Evolutionary conservation across 2,797 vertebrate genomes (phyloP).

Genomic region (Bradypus variegatus): DNA sequence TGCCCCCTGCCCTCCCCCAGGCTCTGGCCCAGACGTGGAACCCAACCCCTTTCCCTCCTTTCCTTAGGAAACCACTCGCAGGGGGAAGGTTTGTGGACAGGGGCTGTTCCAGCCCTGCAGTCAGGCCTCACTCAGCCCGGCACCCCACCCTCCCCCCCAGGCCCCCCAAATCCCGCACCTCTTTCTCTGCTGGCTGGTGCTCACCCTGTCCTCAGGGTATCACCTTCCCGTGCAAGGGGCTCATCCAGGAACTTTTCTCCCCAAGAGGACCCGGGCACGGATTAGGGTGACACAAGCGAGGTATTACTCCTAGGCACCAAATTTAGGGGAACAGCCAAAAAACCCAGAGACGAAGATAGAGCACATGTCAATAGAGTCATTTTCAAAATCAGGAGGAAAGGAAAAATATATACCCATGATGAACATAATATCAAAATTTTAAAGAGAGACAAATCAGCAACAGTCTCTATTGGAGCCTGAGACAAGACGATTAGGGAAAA

Average conservation of each 20-base stretch:
- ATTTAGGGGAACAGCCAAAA: not conserved
- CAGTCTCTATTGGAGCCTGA: rapidly evolving
- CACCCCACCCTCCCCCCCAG: not conserved
- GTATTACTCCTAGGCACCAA: not conserved
- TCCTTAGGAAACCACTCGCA: rapidly evolving
- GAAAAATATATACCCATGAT: not conserved
- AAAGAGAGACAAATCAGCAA: not conserved
- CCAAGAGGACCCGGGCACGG: not conserved
- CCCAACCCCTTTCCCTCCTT: not conserved
- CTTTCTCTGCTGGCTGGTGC: not conserved
- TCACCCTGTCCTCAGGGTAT: not conserved
- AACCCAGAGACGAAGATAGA: not conserved
- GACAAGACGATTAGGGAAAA: too few species aligned
- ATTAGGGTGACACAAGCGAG: rapidly evolving
- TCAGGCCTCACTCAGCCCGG: not conserved
- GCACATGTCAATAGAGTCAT: not conserved
- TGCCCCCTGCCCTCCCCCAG: not conserved
- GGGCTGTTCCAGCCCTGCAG: rapidly evolving
- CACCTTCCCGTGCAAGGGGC: not conserved
- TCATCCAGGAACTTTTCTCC: too few species aligned
- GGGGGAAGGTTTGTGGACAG: not conserved
- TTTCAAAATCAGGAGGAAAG: not conserved
- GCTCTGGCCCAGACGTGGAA: not conserved
- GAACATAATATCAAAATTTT: not conserved
- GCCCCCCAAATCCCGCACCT: rapidly evolving